Percentiles rank a stretch among this genome's conserved stretches.
phyloP scores from a whole-genome alignment of 2,797 vertebrate genomes.

The Sarcophilus harrisii region DNA sequence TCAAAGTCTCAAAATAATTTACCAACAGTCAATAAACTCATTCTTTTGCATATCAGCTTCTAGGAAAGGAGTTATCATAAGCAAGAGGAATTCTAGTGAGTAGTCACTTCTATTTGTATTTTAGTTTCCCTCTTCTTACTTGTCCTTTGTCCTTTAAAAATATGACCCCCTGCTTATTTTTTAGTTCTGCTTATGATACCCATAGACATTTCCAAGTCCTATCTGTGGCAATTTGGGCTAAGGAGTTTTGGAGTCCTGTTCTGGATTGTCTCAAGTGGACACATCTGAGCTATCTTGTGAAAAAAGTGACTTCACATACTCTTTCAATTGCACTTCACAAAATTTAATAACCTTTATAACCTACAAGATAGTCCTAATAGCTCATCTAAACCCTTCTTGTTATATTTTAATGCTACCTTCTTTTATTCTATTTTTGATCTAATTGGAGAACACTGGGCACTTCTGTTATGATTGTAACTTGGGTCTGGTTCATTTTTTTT shows the following conservation, averaged over 20 bases:
- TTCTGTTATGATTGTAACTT: neutral
- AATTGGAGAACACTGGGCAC: constrained; percentile 4
- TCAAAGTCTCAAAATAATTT: neutral
- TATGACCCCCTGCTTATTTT: neutral
- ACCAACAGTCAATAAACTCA: neutral
- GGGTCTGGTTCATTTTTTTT: neutral
- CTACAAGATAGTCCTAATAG: constrained; percentile 19
- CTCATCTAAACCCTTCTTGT: constrained; percentile 21
- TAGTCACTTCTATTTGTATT: neutral
- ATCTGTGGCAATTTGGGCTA: neutral
- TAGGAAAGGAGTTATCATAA: neutral
- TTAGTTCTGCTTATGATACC: neutral
- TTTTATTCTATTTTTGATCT: constrained; percentile 21
- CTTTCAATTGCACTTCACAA: neutral
- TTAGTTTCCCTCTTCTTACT: neutral
- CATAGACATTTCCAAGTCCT: neutral
- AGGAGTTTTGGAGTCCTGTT: neutral
- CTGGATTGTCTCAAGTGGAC: neutral
- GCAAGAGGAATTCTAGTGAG: neutral
- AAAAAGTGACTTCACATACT: neutral
- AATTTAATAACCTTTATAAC: neutral
- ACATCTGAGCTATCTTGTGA: neutral
- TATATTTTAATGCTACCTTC: constrained; percentile 5
- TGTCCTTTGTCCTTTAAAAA: neutral
- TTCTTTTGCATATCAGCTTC: neutral